These are phyloP conservation scores for Psylliodes chrysocephalus DNA, from an alignment of 2,888 invertebrate genomes.

Conservation along the genomic window DNA sequence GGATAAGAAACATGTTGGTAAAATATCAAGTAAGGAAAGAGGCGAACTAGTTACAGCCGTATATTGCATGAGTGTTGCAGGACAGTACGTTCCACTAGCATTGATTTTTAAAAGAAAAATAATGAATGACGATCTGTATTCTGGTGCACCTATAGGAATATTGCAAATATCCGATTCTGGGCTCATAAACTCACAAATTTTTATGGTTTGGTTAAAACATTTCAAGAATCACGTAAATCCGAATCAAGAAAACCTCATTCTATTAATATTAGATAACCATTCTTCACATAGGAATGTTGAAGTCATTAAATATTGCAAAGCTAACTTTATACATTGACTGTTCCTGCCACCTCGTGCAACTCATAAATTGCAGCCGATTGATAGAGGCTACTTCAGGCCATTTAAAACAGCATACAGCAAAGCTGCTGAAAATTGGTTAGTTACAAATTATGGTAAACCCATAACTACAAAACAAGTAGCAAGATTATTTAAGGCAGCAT, in stretches of 20 bases:
- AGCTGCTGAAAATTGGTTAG: slow-evolving; percentile 5
- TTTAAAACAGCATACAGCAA: slow-evolving; percentile 13
- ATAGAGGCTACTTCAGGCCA: slow-evolving; percentile 11
- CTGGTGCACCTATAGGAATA: slow-evolving; percentile 23
- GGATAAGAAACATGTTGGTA: slow-evolving; percentile 34
- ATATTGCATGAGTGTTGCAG: slow-evolving; percentile 37
- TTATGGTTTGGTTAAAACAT: slow-evolving; percentile 31
- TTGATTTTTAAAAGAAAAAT: slow-evolving; percentile 31
- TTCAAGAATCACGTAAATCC: slow-evolving; percentile 22
- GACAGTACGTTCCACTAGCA: slow-evolving; percentile 36
- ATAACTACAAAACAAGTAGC: slow-evolving; percentile 13
- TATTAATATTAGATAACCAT: slow-evolving; percentile 37
- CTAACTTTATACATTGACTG: slow-evolving; percentile 20
- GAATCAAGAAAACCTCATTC: slow-evolving; percentile 12
- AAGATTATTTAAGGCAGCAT: slow-evolving; percentile 8
- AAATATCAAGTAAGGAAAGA: slow-evolving; percentile 37
- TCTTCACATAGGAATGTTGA: slow-evolving; percentile 22
- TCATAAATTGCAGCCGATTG: slow-evolving; percentile 31
- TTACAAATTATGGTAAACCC: neutral
- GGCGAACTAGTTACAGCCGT: slow-evolving; percentile 37
- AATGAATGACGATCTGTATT: slow-evolving; percentile 25
- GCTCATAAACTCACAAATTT: slow-evolving; percentile 28
- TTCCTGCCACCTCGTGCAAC: slow-evolving; percentile 35
- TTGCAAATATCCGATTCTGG: slow-evolving; percentile 7
- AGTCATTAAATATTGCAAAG: slow-evolving; percentile 23